Conservation (phyloP, 37 sponge, comb jelly and placozoan species). For the Oopsacas minuta region DNA sequence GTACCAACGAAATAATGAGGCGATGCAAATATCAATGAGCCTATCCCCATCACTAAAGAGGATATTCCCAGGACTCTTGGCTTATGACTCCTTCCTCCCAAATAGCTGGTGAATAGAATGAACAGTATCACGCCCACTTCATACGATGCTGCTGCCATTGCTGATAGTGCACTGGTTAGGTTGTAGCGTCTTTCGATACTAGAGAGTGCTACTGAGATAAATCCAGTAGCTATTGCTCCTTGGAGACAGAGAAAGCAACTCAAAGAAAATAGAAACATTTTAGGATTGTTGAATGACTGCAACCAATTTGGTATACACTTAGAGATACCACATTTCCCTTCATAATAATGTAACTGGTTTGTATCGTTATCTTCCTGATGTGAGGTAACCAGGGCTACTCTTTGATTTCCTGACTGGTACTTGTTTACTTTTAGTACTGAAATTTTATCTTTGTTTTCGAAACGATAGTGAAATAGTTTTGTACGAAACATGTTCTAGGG, state of each 20-base stretch:
- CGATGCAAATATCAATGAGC: slow-evolving; percentile 42
- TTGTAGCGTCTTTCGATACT: slow-evolving; percentile 50
- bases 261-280: not conserved
- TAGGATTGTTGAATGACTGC: not conserved
- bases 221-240: slow-evolving; percentile 29
- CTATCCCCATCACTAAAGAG: slow-evolving; percentile 39
- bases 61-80: slow-evolving; percentile 54
- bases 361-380: not conserved
- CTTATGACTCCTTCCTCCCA: slow-evolving; percentile 66
- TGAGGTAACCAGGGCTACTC: too few relatives aligned
- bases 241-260: not conserved
- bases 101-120: slow-evolving; percentile 56
- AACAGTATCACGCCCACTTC: slow-evolving; percentile 40
- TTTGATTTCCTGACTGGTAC: too few relatives aligned
- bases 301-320: not conserved
- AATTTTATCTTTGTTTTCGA: too few relatives aligned
- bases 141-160: slow-evolving; percentile 42
- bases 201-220: slow-evolving; percentile 49
- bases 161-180: slow-evolving; percentile 38
- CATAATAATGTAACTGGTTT: not conserved
- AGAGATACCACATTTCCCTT: not conserved
- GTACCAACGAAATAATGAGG: slow-evolving; percentile 51
- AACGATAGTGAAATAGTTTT: too few relatives aligned
- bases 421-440: too few relatives aligned
- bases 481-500: too few relatives aligned